These are phyloP conservation scores for Holothuria scabra DNA, from an alignment of 53 echinoderm and acorn worm genomes.

Conservation along the genomic window DNA sequence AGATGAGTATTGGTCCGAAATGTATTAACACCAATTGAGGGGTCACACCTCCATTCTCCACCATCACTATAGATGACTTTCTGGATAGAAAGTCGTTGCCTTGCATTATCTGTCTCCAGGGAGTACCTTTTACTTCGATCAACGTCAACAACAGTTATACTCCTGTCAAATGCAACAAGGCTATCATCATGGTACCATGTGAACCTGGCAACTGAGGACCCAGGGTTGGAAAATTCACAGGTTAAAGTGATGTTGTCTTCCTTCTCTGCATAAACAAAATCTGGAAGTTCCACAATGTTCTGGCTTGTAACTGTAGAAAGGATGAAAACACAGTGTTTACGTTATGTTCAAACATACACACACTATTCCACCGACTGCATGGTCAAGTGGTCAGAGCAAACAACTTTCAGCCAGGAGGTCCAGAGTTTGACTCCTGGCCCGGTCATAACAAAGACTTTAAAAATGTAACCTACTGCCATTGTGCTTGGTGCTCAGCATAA, in stretches of 20 bases:
- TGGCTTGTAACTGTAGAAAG: neutral
- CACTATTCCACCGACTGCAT: too few relatives aligned
- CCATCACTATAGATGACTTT: neutral
- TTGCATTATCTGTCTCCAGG: neutral
- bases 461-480: too few relatives aligned
- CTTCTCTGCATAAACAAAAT: neutral
- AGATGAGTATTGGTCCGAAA: neutral
- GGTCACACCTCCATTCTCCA: slow-evolving; percentile 2
- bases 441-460: too few relatives aligned
- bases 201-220: neutral
- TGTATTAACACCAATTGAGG: neutral
- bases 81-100: neutral
- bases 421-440: too few relatives aligned
- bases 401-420: too few relatives aligned
- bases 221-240: neutral
- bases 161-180: neutral
- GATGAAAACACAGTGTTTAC: too few relatives aligned
- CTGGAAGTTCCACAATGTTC: neutral
- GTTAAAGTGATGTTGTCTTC: neutral
- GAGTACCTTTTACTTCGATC: neutral
- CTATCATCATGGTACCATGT: neutral
- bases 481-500: too few relatives aligned
- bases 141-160: too few relatives aligned
- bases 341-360: too few relatives aligned
- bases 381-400: too few relatives aligned